Percentiles rank a stretch among this genome's conserved stretches.
phyloP scores from a whole-genome alignment of 2,888 invertebrate genomes.

The Druceiella hillmani region DNA sequence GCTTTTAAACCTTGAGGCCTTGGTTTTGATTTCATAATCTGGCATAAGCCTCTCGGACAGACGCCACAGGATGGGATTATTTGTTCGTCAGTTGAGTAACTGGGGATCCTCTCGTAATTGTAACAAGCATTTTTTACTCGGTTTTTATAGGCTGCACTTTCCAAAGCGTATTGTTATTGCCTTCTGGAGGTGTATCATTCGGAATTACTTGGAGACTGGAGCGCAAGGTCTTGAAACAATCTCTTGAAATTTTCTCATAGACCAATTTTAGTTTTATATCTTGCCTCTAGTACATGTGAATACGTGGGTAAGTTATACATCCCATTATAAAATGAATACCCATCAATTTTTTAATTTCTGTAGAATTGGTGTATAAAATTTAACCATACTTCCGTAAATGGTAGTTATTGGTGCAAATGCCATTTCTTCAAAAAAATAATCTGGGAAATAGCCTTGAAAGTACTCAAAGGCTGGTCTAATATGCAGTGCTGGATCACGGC shows the following conservation, averaged over 20 bases:
- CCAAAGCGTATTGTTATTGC: constrained; percentile 14
- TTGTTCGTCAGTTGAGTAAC: constrained; percentile 23
- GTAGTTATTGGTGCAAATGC: no score
- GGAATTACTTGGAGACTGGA: not conserved
- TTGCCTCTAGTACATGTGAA: no score
- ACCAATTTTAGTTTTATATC: constrained; percentile 4
- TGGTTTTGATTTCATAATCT: no score
- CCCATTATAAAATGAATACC: no score
- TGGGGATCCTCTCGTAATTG: constrained; percentile 5
- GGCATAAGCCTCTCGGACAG: constrained; percentile 15
- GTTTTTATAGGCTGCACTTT: constrained; percentile 16
- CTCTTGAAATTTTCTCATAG: not conserved
- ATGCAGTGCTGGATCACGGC: no score
- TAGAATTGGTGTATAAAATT: no score
- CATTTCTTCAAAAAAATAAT: no score
- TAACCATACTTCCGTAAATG: no score
- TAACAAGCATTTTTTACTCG: constrained; percentile 13
- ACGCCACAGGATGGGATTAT: constrained; percentile 25
- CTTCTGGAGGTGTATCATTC: constrained; percentile 2
- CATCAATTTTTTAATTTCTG: no score
- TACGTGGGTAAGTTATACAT: no score
- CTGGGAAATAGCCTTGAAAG: no score
- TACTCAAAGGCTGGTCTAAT: no score
- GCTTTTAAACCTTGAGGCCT: constrained; percentile 21
- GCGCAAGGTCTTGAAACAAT: constrained; percentile 5